A percentile compares a stretch with the other conserved stretches of the same genome.
phyloP scores from a whole-genome alignment of 64 coral and sea anemone species.

The Platygyra sinensis region DNA sequence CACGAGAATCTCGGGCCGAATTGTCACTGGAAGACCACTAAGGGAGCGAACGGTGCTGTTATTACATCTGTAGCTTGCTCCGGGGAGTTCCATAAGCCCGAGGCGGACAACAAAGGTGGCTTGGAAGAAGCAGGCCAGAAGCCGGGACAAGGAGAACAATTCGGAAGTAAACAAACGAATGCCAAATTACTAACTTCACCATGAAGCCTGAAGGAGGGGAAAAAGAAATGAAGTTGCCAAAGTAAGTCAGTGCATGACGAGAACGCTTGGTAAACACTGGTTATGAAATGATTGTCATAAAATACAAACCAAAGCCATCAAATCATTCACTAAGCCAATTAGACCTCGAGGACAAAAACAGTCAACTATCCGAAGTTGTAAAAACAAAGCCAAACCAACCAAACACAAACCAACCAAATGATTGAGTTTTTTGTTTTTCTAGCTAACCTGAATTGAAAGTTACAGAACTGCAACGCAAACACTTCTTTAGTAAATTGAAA shows the following conservation, averaged over 20 bases:
- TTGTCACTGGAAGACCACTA: slow-evolving; percentile 27
- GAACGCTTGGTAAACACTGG: no score
- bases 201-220: neutral
- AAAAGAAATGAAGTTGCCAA: neutral
- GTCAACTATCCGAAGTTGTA: no score
- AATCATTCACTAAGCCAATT: no score
- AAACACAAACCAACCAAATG: no score
- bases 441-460: no score
- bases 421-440: no score
- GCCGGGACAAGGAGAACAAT: neutral
- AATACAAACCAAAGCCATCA: no score
- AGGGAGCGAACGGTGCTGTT: neutral
- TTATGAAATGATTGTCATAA: no score
- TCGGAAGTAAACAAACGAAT: neutral
- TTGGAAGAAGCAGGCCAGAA: neutral
- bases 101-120: neutral
- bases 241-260: slow-evolving; percentile 1
- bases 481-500: no score
- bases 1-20: slow-evolving; percentile 14
- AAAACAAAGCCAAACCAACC: no score
- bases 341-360: no score
- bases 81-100: slow-evolving; percentile 12
- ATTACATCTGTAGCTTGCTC: slow-evolving; percentile 14
- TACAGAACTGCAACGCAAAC: no score
- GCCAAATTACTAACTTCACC: neutral